These are phyloP conservation scores for Drosophila mayaguana DNA, from an alignment of 2,888 invertebrate genomes.

Conservation along the genomic window DNA sequence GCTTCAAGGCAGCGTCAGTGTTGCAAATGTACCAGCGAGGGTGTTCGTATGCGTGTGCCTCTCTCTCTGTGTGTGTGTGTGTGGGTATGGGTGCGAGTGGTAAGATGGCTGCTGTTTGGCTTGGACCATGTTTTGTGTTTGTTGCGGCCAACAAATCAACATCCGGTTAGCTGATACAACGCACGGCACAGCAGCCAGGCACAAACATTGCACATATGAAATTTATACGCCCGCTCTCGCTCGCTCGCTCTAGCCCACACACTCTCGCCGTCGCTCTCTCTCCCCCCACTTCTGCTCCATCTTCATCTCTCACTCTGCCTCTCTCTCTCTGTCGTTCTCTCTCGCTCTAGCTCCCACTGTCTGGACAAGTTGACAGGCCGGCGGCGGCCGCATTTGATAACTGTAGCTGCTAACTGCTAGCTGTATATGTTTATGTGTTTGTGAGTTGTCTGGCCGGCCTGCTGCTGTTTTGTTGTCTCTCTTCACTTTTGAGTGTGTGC, in stretches of 20 bases:
- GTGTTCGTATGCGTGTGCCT: conserved; percentile 2
- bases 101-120: conserved; percentile 42
- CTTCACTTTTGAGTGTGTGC: conserved; percentile 18
- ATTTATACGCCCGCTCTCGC: conserved; percentile 41
- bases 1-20: conserved; percentile 18
- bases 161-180: conserved; percentile 58
- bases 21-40: conserved; percentile 12
- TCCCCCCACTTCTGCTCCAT: too few species aligned
- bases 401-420: conserved; percentile 68
- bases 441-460: conserved; percentile 57
- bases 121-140: conserved; percentile 28
- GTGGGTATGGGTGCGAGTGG: conserved; percentile 15
- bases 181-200: conserved; percentile 28
- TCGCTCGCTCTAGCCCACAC: conserved; percentile 8
- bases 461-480: conserved; percentile 45
- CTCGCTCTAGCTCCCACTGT: conserved; percentile 22
- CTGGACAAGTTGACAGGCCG: conserved; percentile 66
- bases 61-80: not conserved
- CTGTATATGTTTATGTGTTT: conserved; percentile 27
- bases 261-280: not conserved
- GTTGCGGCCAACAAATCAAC: conserved; percentile 58
- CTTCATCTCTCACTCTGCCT: not conserved
- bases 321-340: not conserved
- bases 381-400: conserved; percentile 69
- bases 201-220: conserved; percentile 63